Base-by-base conservation (phyloP, 2,797 vertebrate genomes). In the Thaleichthys pacificus region DNA sequence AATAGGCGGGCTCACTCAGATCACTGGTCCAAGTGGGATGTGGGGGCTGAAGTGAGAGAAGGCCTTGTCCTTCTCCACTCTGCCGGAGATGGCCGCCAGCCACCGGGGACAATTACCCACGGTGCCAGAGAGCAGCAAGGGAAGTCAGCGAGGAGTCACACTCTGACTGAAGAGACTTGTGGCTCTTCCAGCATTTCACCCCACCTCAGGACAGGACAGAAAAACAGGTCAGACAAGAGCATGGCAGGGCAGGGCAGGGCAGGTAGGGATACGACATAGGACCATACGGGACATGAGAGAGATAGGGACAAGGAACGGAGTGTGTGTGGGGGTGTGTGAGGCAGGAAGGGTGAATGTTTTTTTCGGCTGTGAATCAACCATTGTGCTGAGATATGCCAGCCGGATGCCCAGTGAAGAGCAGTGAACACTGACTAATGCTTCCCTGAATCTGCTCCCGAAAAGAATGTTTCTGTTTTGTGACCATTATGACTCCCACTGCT, bases 91-190 rank as follows among this genome's bases (percentile, higher is more conserved):
- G 86, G 84, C 86, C 77, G 84, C 84, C 81, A 81, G 87, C 86
- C 83, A 89, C 85, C 68, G 32, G 78, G 85, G 80, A 86, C 89
- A 89, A 90, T 89, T 42, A 68, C 85, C 87, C 77, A 35, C 75
- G 71, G 77, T 85, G 85, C 81, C 83, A 85, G 82, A 85, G 84
- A 81, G 84, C 84, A 88, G 82, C 83, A 82, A 88, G 88, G 88
- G 87, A 92, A 93, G 92, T 93, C 93, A 92, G 85, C 76, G 80
- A 92, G 88, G 92, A 93, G 93, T 93, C 92, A 91, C 85, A 89
- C 84, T 75, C 80, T 80, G 82, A 90, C 87, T 82, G 87, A 77
- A 86, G 84, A 76, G 80, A 84, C 85, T 89, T 90, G 88, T 89
- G 88, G 85, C 84, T 86, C 80, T 82, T 84, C 80, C 85, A 84